These are phyloP conservation scores for Pogonocichla stellata DNA, from an alignment of 2,113 vertebrate genomes.

Conservation along the genomic window DNA sequence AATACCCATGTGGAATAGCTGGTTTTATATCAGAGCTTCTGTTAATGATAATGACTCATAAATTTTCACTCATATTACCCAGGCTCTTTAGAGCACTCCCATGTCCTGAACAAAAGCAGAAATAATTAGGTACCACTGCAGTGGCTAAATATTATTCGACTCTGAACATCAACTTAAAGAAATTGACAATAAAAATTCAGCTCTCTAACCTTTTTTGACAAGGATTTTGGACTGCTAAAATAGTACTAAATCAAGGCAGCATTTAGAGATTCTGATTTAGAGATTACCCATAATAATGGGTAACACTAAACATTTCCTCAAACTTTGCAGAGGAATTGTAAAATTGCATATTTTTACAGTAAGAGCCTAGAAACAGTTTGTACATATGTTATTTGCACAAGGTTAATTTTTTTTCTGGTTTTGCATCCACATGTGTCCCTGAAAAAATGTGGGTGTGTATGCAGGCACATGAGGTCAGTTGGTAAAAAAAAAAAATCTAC, in stretches of 20 bases:
- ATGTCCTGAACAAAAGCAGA: neutral
- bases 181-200: neutral
- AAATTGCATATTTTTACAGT: neutral
- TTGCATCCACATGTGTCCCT: fast-evolving
- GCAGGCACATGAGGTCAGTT: neutral
- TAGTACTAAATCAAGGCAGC: neutral
- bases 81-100: neutral
- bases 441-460: neutral
- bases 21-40: neutral
- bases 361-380: neutral
- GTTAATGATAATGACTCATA: neutral
- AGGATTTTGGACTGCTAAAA: neutral
- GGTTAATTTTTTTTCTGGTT: neutral
- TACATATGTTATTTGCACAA: neutral
- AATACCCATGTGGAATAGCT: neutral
- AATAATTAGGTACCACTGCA: neutral
- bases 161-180: neutral
- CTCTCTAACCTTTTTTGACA: neutral
- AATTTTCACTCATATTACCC: neutral
- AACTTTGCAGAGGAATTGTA: neutral
- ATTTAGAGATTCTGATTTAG: neutral
- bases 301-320: neutral
- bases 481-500: neutral
- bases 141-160: neutral
- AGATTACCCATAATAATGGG: neutral